Evolutionary conservation across 1,140 invertebrate genomes (phyloP).

Genomic region (Brachionus sp.): DNA sequence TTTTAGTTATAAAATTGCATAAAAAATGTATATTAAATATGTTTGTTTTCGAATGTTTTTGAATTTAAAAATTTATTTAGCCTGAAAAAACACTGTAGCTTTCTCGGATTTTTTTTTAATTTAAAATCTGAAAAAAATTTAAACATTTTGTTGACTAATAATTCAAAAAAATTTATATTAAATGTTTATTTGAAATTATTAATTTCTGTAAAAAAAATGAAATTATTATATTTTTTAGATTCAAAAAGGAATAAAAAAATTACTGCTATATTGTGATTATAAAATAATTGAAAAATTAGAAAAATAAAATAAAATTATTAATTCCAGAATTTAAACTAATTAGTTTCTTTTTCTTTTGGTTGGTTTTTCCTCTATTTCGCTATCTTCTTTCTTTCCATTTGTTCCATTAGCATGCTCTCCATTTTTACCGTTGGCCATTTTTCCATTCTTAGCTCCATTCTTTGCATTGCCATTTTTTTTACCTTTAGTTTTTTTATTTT

Average conservation of each 20-base stretch:
- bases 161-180: too few species aligned
- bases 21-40: background rate
- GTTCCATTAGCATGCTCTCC: conserved; percentile 15
- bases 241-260: too few species aligned
- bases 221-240: too few species aligned
- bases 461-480: conserved; percentile 19
- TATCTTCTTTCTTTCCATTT: conserved; percentile 26
- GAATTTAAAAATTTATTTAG: too few species aligned
- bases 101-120: too few species aligned
- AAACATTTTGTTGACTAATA: too few species aligned
- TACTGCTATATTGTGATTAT: background rate
- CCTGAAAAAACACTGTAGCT: too few species aligned
- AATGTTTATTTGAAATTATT: too few species aligned
- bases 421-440: conserved; percentile 27
- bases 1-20: too few species aligned
- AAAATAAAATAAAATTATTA: background rate
- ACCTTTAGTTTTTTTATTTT: background rate
- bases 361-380: conserved; percentile 25
- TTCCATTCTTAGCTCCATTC: conserved; percentile 27
- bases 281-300: background rate
- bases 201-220: background rate
- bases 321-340: background rate
- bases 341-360: conserved; percentile 15
- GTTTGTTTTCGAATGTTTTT: too few species aligned
- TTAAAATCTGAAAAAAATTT: too few species aligned